Base-by-base conservation (phyloP, 2,888 invertebrate genomes). In the Amorpha juglandis region DNA sequence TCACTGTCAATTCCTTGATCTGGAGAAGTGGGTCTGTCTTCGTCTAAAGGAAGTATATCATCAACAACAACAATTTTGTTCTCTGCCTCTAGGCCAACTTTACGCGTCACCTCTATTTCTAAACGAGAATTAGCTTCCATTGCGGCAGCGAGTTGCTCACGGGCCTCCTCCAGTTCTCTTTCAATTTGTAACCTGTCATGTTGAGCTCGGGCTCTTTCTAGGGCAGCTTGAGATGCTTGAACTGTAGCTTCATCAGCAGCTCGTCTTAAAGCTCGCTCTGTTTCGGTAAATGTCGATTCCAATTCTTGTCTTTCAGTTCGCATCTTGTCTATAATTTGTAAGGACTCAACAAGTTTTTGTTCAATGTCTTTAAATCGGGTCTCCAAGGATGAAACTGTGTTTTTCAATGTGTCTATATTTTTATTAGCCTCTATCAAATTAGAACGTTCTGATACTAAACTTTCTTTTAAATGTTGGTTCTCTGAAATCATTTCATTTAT, bases 1-100 rank as follows among this genome's bases (percentile, higher is more conserved):
- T 98, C 98, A 78, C 97, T 98, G 82, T 98, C 98, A 71, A 98
- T 98, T n/a, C 98, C 98, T 78, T 97, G 94, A 88, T 98, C 98
- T 0, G 98, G 98, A 0, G 98, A 98, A 0, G 96, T 91, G 3
- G 93, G 90, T 35, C 93, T 81, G 14, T 92, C 93, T 70, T 92
- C 92, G 72, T 91, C 91, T 0, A 84, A 88, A 45, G 76, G 84
- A 33, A 80, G 70, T 21, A 71, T 82, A 67, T 89, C 87, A 62
- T 83, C 82, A 9, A 84, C 68, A 62, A 88, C 75, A 72, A 87
- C 78, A 75, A 88, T 72, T 79, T 89, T 87, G 68, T 86, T 80
- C 63, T 88, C 80, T 7, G 74, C 81, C 19, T 87, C 86, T 35
- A 82, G 66, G 7, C 79, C 87, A 68, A 91, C 85, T 74, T 94